Evolutionary conservation across 2,797 vertebrate species (phyloP), one percentile per base, ranked within the genome.

Genomic region (Girardinus metallicus): DNA sequence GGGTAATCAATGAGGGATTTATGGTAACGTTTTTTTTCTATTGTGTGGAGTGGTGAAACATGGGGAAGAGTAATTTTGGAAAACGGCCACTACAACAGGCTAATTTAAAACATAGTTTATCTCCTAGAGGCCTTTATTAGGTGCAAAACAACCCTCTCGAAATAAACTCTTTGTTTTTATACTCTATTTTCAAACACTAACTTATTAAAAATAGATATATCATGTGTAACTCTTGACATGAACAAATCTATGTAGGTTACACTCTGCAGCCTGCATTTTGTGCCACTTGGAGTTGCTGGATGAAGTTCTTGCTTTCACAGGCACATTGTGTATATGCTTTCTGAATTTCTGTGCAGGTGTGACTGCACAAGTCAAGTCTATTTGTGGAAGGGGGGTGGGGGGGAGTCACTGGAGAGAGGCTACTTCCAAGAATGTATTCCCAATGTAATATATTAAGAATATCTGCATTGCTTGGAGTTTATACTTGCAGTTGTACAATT

Each of bases 1-100:
- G 23, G 23, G 39, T 77, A 82, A 78, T 51, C 64, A 36, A 85
- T 80, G 74, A 51, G 75, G 77, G 78, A 73, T 71, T 84, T 75
- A 80, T 78, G 81, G 76, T 44, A 64, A 81, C 51, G 80, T 82
- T 64, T 80, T 81, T 76, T 88, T 75, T 88, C 29, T 62, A 16
- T 73, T 82, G 80, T 86, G 84, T n/a, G 77, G 82, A 75, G 21
- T 64, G 78, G 72, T 88, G 80, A 86, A 87, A 88, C 85, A 82
- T 83, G 87, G 75, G 71, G 39, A 70, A 43, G 23, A n/a, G 7
- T 62, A 1, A 62, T 34, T 34, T 62, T 60, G 12, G n/a, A 60
- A 29, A 60, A 13, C 12, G n/a, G 12, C 5, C 26, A n/a, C 53
- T 11, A 55, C 4, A 31, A 60, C 55, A 62, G 13, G 15, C 36